Conservation (phyloP, 2,113 vertebrate genomes). For the Motacilla tschutschensis region DNA sequence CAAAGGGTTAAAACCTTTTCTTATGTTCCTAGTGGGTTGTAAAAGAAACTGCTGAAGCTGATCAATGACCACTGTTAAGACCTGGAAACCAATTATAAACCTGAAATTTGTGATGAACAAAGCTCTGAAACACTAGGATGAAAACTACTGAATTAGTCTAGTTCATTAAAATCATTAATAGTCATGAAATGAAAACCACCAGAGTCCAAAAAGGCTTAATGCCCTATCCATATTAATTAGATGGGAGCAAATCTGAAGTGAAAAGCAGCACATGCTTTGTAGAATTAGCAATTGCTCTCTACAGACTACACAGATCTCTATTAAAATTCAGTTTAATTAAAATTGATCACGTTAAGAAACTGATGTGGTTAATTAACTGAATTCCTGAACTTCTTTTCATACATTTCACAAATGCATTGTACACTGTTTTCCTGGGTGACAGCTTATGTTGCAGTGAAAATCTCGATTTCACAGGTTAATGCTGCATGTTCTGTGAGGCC, state of each 20-base stretch:
- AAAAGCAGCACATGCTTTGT: conserved; percentile 89
- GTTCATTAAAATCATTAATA: conserved; percentile 99
- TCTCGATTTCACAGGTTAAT: conserved; percentile 75
- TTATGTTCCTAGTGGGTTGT: conserved; percentile 68
- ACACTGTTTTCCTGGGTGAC: conserved; percentile 77
- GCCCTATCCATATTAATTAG: conserved; percentile 99
- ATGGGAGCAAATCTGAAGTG: conserved; percentile 94
- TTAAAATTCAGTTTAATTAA: conserved; percentile 99
- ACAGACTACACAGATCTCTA: conserved; percentile 89
- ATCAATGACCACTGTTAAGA: conserved; percentile 85
- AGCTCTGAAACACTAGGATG: conserved; percentile 88
- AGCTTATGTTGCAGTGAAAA: conserved; percentile 62
- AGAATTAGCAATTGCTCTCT: conserved; percentile 88
- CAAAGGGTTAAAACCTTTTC: conserved; percentile 75
- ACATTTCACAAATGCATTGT: conserved; percentile 86
- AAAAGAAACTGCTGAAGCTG: conserved; percentile 82
- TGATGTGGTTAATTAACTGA: conserved; percentile 99
- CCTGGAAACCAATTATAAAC: conserved; percentile 88
- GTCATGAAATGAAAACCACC: conserved; percentile 99
- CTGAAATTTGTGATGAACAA: conserved; percentile 89
- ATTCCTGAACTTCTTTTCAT: conserved; percentile 88
- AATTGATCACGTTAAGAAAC: conserved; percentile 99
- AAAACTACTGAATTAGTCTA: conserved; percentile 98
- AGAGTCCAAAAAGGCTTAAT: conserved; percentile 98
- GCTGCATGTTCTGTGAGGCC: conserved; percentile 44